Base-by-base conservation (phyloP, 1,140 invertebrate genomes). In the Helicoverpa zea region DNA sequence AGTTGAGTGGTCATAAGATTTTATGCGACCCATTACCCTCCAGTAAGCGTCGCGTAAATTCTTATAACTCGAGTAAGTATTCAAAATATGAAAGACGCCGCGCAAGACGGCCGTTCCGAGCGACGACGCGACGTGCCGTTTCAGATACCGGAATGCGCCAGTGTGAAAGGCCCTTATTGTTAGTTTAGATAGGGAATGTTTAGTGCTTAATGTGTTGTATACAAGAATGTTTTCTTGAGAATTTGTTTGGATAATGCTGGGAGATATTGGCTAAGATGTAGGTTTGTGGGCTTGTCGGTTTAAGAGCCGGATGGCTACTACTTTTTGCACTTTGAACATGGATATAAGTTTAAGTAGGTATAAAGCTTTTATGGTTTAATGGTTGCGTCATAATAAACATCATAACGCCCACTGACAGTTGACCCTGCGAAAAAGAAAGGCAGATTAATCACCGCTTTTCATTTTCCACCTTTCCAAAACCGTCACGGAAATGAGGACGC, bases 21-120 rank as follows among this genome's bases (percentile, higher is more conserved):
- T 85, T 85, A 85, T 85, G 84, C 56, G 76, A 12, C 75, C 81
- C 81, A 81, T 85, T 83, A 82, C 81, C 63, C 75, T 35, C 52
- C 72, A 80, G 56, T 85, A 83, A 85, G 81, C 75, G 81, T 18
- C 79, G 68, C 79, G 81, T 85, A 85, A 85, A 81, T 83, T 81
- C 84, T 85, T 85, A 85, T 83, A 85, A 83, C 84, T 66, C 70
- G 72, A 52, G 83, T 81, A 81, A 84, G 75, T 81, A 83, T 85
- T 85, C 84, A 85, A 85, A 85, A 83, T 85, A 85, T 85, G 84
- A 85, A 85, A 82, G 81, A 81, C 74, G 66, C 58, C 64, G 75
- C 52, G 52, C 51, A 52, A 52, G 68, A 72, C 49, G 64, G 54
- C 51, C 81, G 63, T 77, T 72, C 47, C 72, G 72, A 43, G 35